These are phyloP conservation scores for Iguana delicatissima DNA, from an alignment of 2,797 vertebrate species.

Conservation along the genomic window DNA sequence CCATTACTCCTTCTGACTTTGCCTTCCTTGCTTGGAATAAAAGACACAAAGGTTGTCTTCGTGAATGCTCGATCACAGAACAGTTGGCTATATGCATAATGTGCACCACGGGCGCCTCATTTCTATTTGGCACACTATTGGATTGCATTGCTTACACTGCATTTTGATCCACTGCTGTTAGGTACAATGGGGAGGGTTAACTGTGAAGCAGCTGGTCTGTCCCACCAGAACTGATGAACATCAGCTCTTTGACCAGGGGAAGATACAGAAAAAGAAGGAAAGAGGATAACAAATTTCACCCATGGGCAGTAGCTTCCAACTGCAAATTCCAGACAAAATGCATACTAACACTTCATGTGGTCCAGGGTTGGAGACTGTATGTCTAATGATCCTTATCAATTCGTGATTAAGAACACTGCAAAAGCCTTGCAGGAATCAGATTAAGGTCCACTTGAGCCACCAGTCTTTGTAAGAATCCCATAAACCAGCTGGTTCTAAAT, in stretches of 20 bases:
- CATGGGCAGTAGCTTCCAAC: not conserved
- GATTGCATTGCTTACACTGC: not conserved
- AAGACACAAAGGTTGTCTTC: not conserved
- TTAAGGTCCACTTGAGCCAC: not conserved
- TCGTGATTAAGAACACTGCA: not conserved
- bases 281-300: not conserved
- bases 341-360: not conserved
- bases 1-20: not conserved
- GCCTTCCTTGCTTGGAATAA: not conserved
- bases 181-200: not conserved
- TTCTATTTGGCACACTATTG: not conserved
- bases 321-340: not conserved
- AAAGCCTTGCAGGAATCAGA: not conserved
- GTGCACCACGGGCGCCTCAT: not conserved
- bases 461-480: not conserved
- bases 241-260: not conserved
- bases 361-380: too few species aligned
- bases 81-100: not conserved
- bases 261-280: not conserved
- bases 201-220: conserved; percentile 1
- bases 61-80: conserved; percentile 3
- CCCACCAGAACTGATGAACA: not conserved
- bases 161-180: conserved; percentile 1
- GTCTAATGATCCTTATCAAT: not conserved
- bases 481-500: not conserved